Base-by-base conservation (phyloP, 2,797 vertebrate genomes). In the Galaxias olidus region DNA sequence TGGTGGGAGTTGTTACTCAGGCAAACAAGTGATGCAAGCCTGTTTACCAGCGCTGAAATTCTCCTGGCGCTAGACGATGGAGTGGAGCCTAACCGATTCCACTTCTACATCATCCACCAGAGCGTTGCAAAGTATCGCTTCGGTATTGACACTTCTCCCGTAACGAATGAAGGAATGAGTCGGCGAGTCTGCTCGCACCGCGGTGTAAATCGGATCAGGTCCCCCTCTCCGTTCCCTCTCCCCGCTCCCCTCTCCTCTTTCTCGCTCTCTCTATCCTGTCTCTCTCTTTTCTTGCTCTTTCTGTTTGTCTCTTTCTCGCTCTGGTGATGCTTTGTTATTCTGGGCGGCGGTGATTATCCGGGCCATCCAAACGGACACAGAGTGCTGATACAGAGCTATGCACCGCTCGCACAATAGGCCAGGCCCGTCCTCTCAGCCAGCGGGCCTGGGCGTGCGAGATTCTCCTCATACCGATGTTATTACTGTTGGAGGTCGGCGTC, bases 391-490 rank as follows among this genome's bases (percentile, higher is more conserved):
- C 74, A 61, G 68, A 84, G 69, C 71, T 75, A 78, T 77, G 72
- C 64, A 64, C 67, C 63, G 61, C 70, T 56, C 73, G 78, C 72
- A 83, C 74, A 80, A 81, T 68, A 61, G 71, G 61, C 60, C 62
- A n/a, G 64, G 70, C 58, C 66, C 45, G 61, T 47, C 71, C 51
- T 54, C 63, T 48, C 8, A 59, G 80, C 66, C 80, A 72, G 80
- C 73, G 72, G 61, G 65, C 74, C 65, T 55, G 56, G 75, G 70
- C 61, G 73, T 65, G 69, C 74, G 72, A 76, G 79, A 84, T 79
- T 75, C 70, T 67, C 71, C 75, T 83, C 76, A 80, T 79, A 74
- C 78, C 69, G 4, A 67, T 81, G 75, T 80, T 81, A 77, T 82
- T 84, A 81, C 75, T 76, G 73, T 71, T 70, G 63, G 71, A 75